Evolutionary conservation across 1,140 invertebrate genomes (phyloP).

Genomic region (Oscheius sp.): DNA sequence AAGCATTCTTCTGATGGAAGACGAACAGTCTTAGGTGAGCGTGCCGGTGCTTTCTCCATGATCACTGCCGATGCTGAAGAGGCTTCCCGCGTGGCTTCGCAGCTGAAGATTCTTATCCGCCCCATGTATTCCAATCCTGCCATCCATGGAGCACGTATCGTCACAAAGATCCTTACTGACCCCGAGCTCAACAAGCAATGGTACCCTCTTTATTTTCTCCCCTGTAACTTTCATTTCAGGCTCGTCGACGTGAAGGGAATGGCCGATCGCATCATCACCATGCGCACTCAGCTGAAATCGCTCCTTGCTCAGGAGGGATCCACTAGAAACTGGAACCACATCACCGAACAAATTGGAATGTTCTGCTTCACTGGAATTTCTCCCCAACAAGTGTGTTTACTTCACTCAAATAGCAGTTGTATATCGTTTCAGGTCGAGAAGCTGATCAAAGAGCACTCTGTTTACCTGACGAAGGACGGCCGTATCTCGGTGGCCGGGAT

Average conservation of each 20-base stretch:
- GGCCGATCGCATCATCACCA: conserved; percentile 92
- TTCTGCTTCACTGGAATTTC: conserved; percentile 96
- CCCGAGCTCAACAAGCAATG: conserved; percentile 74
- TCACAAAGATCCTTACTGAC: conserved; percentile 76
- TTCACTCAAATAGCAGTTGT: neutral
- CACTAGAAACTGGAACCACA: conserved; percentile 82
- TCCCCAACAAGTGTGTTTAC: conserved; percentile 71
- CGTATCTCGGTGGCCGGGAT: conserved; percentile 97
- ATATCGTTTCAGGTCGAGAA: conserved; percentile 74
- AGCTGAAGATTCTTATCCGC: conserved; percentile 91
- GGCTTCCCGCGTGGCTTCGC: conserved; percentile 80
- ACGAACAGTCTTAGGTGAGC: conserved; percentile 67
- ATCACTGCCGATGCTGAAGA: conserved; percentile 77
- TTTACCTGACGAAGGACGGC: conserved; percentile 97
- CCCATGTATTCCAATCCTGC: conserved; percentile 97
- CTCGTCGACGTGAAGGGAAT: conserved; percentile 88
- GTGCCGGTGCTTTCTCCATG: conserved; percentile 86
- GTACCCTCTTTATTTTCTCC: conserved; percentile 65
- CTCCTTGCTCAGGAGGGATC: conserved; percentile 84
- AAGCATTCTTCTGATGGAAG: conserved; percentile 42
- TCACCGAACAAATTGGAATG: conserved; percentile 99
- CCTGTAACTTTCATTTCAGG: conserved; percentile 65
- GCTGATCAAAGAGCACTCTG: conserved; percentile 85
- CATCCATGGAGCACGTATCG: conserved; percentile 86
- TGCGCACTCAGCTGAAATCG: conserved; percentile 74